Conservation (phyloP, 1,140 invertebrate species). For the Trypoxylus dichotomus region DNA sequence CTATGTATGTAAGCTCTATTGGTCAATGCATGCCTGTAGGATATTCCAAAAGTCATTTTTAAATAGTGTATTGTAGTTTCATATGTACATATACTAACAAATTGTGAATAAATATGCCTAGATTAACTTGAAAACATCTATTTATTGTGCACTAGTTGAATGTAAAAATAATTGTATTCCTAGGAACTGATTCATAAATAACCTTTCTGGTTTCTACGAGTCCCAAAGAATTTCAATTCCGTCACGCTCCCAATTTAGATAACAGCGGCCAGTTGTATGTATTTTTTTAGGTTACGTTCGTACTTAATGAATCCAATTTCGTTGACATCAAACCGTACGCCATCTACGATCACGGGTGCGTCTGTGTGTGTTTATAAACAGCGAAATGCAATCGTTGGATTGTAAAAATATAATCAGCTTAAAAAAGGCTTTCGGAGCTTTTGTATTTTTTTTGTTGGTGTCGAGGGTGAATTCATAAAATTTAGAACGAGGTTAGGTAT, state of each 20-base stretch:
- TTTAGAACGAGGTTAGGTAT: neutral
- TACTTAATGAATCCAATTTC: constrained; percentile 1
- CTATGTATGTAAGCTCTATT: too few relatives aligned
- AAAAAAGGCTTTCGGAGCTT: neutral
- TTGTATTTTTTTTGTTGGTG: neutral
- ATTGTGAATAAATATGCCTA: too few relatives aligned
- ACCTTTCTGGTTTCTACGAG: neutral
- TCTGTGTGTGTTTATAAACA: neutral
- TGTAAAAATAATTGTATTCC: too few relatives aligned
- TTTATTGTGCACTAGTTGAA: too few relatives aligned
- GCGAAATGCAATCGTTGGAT: neutral
- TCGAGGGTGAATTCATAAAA: neutral
- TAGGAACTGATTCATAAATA: neutral
- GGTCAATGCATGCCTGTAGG: too few relatives aligned
- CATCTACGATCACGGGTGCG: neutral
- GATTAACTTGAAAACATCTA: too few relatives aligned
- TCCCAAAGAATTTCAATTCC: neutral
- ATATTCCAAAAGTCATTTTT: too few relatives aligned
- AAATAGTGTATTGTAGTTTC: too few relatives aligned
- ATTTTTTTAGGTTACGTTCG: neutral
- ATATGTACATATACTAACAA: too few relatives aligned
- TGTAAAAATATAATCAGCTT: constrained; percentile 7
- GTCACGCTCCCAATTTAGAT: neutral
- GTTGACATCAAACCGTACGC: neutral
- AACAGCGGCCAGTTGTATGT: neutral